A percentile compares a stretch with the other conserved stretches of the same genome.
Evolutionary conservation across 2,113 vertebrate species (phyloP).

Genomic region (Semnornis frantzii): DNA sequence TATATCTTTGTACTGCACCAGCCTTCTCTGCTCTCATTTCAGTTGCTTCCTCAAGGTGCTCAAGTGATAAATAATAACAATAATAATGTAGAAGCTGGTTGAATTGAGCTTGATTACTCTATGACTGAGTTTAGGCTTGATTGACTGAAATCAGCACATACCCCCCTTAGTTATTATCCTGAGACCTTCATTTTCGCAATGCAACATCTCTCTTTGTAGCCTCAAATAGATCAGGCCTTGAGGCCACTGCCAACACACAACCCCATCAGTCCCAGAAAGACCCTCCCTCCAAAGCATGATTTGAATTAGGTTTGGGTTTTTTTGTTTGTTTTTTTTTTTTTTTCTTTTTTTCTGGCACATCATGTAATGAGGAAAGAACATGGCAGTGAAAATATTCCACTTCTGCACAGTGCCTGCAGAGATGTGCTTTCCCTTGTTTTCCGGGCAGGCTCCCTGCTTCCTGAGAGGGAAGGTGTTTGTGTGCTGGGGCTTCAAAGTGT

Average conservation of each 20-base stretch:
- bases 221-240: background rate
- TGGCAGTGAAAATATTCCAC: background rate
- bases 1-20: conserved; percentile 19
- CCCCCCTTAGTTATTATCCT: conserved; percentile 23
- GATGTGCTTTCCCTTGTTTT: background rate
- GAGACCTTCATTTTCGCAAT: conserved; percentile 50
- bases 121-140: conserved; percentile 50
- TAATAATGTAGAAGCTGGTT: conserved; percentile 35
- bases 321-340: too few species aligned
- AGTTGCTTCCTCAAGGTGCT: conserved; percentile 60
- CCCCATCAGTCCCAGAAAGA: background rate
- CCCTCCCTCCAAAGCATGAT: background rate
- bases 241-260: background rate
- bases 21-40: conserved; percentile 1
- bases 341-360: conserved; percentile 21
- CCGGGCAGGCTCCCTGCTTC: background rate
- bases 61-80: conserved; percentile 72
- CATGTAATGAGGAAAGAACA: conserved; percentile 24
- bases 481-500: background rate
- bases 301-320: too few species aligned
- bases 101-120: conserved; percentile 67
- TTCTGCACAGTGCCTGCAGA: background rate
- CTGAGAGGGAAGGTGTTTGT: background rate
- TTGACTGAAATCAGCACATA: conserved; percentile 52
- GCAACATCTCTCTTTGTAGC: background rate